Conservation (phyloP, 2,888 invertebrate genomes). For the Alviniconcha strummeri region DNA sequence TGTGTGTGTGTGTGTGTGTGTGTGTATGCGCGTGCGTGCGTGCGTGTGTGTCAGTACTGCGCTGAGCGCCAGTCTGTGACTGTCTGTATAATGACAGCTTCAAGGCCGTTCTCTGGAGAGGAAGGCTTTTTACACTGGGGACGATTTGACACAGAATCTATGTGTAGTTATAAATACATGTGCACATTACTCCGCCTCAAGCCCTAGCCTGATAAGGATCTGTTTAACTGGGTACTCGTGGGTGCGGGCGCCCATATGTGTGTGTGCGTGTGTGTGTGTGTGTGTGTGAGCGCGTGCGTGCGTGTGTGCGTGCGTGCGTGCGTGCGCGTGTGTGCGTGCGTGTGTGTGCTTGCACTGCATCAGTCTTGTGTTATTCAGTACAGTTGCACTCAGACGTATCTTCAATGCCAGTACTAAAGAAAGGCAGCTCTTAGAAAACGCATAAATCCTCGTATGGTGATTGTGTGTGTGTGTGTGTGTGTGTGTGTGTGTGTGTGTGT, state of each 20-base stretch:
- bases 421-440: not conserved
- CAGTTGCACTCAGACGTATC: too few relatives aligned
- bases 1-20: not conserved
- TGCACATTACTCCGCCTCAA: not conserved
- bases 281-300: too few relatives aligned
- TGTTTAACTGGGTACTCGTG: not conserved
- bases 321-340: not conserved
- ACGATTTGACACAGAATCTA: not conserved
- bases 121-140: not conserved
- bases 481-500: not conserved
- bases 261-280: not conserved
- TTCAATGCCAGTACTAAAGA: too few relatives aligned
- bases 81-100: not conserved
- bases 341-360: not conserved
- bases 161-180: not conserved
- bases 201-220: not conserved
- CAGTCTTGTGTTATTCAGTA: not conserved
- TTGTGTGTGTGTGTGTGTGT: not conserved
- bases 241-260: not conserved
- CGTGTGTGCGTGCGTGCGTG: not conserved
- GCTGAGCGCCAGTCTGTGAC: not conserved
- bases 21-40: not conserved
- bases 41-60: not conserved
- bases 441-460: not conserved
- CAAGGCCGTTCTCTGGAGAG: not conserved